Evolutionary conservation across 92 coral and sea anemone genomes (phyloP).

Genomic region (Phenganax marumi): DNA sequence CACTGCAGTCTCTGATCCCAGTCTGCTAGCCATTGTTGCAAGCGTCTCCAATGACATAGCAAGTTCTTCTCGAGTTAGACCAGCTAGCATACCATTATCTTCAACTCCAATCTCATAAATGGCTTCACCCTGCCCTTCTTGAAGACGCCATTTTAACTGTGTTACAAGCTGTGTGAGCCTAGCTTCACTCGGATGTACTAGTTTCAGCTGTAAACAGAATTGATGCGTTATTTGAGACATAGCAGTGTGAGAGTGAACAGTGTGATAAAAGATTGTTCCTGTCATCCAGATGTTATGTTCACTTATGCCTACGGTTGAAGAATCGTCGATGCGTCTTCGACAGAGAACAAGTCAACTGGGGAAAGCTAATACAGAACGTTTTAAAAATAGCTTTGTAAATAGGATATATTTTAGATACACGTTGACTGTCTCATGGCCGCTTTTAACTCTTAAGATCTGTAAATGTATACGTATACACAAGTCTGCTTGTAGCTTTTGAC

Average conservation of each 20-base stretch:
- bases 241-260: not conserved
- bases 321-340: no score
- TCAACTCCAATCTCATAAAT: conserved; percentile 97
- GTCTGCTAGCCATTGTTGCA: conserved; percentile 76
- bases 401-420: no score
- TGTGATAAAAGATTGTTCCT: not conserved
- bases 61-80: conserved; percentile 82
- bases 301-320: no score
- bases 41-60: conserved; percentile 75
- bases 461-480: no score
- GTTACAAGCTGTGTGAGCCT: conserved; percentile 87
- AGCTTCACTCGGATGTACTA: conserved; percentile 82
- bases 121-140: conserved; percentile 99
- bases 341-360: no score
- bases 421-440: no score
- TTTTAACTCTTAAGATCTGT: no score
- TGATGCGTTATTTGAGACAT: no score
- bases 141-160: conserved; percentile 97
- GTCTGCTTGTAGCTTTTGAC: no score
- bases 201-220: conserved; percentile 67
- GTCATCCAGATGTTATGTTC: no score
- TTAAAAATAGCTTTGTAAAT: no score
- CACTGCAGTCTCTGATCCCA: conserved; percentile 81
- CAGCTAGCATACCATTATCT: conserved; percentile 83
- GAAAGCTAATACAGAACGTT: no score